A percentile compares a stretch with the other conserved stretches of the same genome.
Evolutionary conservation across 1,140 invertebrate genomes (phyloP).

Genomic region (Melanaphis sacchari): DNA sequence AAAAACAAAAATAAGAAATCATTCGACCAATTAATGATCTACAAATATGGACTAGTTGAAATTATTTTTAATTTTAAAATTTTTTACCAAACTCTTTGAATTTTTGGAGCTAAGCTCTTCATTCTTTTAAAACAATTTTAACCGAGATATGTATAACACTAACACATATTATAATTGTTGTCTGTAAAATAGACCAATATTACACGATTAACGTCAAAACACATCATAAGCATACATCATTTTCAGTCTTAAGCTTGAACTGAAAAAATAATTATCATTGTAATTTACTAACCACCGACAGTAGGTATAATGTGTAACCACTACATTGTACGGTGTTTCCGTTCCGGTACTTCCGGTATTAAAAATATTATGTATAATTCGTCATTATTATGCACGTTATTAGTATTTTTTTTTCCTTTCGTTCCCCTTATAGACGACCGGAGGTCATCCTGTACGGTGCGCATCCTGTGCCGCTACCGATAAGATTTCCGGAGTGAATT

Average conservation of each 20-base stretch:
- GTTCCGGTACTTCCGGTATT: slow-evolving; percentile 46
- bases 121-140: background rate
- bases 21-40: background rate
- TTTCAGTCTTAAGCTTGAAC: background rate
- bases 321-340: background rate
- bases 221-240: background rate
- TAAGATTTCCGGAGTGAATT: slow-evolving; percentile 8
- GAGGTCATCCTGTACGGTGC: background rate
- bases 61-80: background rate
- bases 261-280: background rate
- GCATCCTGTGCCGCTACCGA: background rate
- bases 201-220: background rate
- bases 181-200: background rate
- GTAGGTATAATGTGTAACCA: background rate
- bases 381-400: background rate
- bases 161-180: background rate
- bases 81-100: background rate
- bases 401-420: background rate
- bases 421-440: slow-evolving; percentile 18
- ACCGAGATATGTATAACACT: background rate
- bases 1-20: background rate
- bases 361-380: background rate
- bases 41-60: too few species aligned
- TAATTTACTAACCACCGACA: background rate
- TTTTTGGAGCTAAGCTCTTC: background rate